Conservation (phyloP, 2,797 vertebrate genomes). For the Arremon aurantiirostris region DNA sequence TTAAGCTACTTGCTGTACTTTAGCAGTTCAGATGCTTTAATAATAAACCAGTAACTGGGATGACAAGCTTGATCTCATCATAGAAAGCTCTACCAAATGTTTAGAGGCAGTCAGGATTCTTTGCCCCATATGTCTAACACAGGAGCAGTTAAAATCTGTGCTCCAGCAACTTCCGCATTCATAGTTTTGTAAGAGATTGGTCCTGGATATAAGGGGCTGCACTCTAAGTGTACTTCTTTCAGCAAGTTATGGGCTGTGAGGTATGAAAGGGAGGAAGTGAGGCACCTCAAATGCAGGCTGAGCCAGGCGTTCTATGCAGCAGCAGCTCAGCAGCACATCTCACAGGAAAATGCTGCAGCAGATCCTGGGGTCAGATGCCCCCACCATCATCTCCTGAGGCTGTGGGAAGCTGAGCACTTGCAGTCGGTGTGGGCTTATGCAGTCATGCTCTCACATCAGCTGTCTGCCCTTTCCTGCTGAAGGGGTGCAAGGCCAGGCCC, state of each 20-base stretch:
- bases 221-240: not conserved
- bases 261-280: not conserved
- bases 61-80: not conserved
- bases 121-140: fast-evolving
- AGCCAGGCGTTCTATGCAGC: not conserved
- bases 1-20: not conserved
- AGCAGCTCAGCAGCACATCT: not conserved
- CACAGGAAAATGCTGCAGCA: not conserved
- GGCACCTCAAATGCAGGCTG: not conserved
- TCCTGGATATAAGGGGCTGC: not conserved
- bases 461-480: not conserved
- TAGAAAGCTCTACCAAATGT: not conserved
- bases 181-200: not conserved
- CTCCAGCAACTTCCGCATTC: not conserved
- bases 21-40: not conserved
- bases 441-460: fast-evolving
- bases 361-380: not conserved
- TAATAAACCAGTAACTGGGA: not conserved
- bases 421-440: not conserved
- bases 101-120: not conserved
- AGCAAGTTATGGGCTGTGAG: not conserved
- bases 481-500: not conserved
- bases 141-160: not conserved
- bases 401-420: not conserved
- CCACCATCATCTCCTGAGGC: not conserved